Evolutionary conservation across 1,140 invertebrate genomes (phyloP), one percentile per base, ranked within the genome.

Genomic region (Eumaeus atala): DNA sequence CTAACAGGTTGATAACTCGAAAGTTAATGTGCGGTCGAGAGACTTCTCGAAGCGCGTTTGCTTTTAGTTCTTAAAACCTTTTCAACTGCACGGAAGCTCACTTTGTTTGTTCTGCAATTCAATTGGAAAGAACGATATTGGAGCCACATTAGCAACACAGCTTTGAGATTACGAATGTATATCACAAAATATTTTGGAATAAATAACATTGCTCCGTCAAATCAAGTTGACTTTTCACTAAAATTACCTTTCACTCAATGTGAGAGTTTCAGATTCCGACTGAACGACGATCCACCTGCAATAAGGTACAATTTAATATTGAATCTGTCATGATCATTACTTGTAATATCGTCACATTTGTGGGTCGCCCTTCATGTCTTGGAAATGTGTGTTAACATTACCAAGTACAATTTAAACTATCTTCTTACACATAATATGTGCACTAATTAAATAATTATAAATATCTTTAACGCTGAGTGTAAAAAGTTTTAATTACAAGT

Each of bases 361-460:
- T 6, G 21, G 2, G 21, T 3, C 21, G 21, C 6, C 6, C 6
- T 2, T 3, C 6, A 28, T 28, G 16, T 42, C 16, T 12, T 17
- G 40, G 14, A 0, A 44, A 44, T 44, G 16, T 44, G 40, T 16
- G 8, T 16, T 40, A 14, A 44, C 40, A 44, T 9, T 44, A 44
- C 16, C 16, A 16, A 3, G 40, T 44, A 44, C 40, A 44, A 44
- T 44, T 28, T 44, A 44, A 14, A 44, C 14, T 14, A 44, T 44
- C 40, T 9, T 44, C 40, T 44, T 44, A 44, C 40, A 44, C 40
- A 44, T 44, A 44, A 44, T 44, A 14, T 44, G 2, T 3, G 40
- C 8, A 16, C 40, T 44, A 44, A 44, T 44, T 44, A 44, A 44
- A 44, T 44, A 44, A 44, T 44, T 44, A 44, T 44, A 44, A 44